These are phyloP conservation scores for Noturus placidus DNA, from an alignment of 2,113 vertebrate genomes.

Conservation along the genomic window DNA sequence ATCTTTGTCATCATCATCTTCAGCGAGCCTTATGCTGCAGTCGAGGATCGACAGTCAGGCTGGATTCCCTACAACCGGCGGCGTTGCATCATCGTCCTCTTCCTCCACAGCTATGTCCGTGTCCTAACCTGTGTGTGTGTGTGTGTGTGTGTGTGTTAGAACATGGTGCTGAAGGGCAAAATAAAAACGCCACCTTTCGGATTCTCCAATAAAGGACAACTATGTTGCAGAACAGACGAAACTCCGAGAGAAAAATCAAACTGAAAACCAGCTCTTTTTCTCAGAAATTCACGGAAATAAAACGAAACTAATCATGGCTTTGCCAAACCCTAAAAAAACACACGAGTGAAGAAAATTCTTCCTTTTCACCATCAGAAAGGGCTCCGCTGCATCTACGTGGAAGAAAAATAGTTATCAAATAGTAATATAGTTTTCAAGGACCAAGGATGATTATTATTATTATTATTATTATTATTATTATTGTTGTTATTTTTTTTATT, in stretches of 20 bases:
- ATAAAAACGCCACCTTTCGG: not conserved
- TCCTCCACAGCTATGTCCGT: constrained; percentile 81
- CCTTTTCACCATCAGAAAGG: constrained; percentile 30
- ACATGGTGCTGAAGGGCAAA: not conserved
- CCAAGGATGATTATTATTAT: constrained; percentile 80
- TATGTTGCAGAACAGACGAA: not conserved
- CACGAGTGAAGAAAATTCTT: not conserved
- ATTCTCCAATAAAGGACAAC: constrained; percentile 12
- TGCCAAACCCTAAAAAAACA: not conserved
- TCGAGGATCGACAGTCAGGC: constrained; percentile 70
- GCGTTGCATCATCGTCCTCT: constrained; percentile 74
- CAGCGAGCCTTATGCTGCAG: constrained; percentile 54
- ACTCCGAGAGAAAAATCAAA: not conserved
- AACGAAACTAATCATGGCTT: not conserved
- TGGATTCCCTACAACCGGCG: constrained; percentile 80
- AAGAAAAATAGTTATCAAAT: constrained; percentile 49
- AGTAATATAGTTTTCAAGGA: constrained; percentile 90
- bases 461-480: constrained; percentile 69
- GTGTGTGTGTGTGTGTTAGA: not conserved
- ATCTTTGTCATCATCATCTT: constrained; percentile 67
- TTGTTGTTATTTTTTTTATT: constrained; percentile 72
- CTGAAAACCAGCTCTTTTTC: not conserved
- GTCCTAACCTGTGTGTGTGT: constrained; percentile 79
- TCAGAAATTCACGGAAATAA: not conserved
- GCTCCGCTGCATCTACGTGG: constrained; percentile 38